Conservation (phyloP, 2,888 invertebrate species). For the Mimas tiliae region DNA sequence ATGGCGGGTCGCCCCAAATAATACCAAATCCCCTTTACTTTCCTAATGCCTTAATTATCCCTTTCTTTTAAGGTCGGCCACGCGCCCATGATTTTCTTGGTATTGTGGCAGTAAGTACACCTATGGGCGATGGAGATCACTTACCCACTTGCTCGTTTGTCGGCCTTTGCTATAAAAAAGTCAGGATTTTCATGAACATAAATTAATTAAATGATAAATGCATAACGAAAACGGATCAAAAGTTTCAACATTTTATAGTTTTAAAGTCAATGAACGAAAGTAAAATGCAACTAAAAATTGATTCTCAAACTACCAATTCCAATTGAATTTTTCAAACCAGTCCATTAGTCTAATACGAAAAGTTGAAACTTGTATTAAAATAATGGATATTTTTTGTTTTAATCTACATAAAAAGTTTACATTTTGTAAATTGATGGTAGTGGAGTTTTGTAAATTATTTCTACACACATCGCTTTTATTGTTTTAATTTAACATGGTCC, state of each 20-base stretch:
- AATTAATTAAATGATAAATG: neutral
- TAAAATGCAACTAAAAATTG: neutral
- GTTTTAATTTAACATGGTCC: neutral
- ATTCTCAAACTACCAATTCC: neutral
- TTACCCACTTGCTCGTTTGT: too few species aligned
- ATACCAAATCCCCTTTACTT: too few species aligned
- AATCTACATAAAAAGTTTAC: neutral
- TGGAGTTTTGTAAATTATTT: neutral
- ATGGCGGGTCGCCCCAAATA: too few species aligned
- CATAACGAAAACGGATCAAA: neutral
- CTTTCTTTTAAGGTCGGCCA: too few species aligned
- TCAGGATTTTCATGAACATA: neutral
- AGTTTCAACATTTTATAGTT: conserved; percentile 6
- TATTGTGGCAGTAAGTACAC: too few species aligned
- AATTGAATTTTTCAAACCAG: neutral
- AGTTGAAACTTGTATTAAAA: neutral
- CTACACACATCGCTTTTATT: neutral
- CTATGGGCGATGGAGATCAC: too few species aligned
- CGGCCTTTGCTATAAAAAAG: too few species aligned
- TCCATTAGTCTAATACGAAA: conserved; percentile 13
- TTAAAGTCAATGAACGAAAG: neutral
- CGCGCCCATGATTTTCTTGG: too few species aligned
- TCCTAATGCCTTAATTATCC: too few species aligned
- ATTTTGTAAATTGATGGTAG: neutral
- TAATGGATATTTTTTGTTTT: neutral